These are phyloP conservation scores for Drosophila kanapiae DNA, from an alignment of 1,140 invertebrate species.

Conservation along the genomic window DNA sequence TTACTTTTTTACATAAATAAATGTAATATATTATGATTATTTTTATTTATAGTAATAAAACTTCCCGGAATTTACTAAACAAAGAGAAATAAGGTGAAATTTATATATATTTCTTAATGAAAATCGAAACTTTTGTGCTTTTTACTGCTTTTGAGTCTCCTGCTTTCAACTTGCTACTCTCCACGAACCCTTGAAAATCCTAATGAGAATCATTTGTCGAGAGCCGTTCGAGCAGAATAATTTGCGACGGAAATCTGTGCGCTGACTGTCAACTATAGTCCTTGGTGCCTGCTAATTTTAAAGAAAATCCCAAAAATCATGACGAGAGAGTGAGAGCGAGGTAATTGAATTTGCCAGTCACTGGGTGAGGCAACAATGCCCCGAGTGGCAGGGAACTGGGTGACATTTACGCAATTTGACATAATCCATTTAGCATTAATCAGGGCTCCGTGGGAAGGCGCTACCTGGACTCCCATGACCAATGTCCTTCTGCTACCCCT, in stretches of 20 bases:
- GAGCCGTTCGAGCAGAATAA: conserved; percentile 55
- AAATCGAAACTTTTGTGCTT: neutral
- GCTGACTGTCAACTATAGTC: conserved; percentile 7
- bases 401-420: conserved; percentile 62
- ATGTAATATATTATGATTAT: too few relatives aligned
- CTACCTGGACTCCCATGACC: conserved; percentile 26
- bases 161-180: neutral
- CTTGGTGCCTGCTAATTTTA: conserved; percentile 47
- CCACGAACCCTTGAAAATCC: neutral
- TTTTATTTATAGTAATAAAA: neutral
- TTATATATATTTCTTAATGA: neutral
- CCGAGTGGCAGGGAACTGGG: neutral
- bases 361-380: conserved; percentile 3
- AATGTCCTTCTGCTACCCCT: conserved; percentile 26
- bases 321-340: neutral
- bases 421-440: conserved; percentile 55
- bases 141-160: neutral
- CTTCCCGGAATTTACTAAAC: neutral
- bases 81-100: neutral
- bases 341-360: conserved; percentile 49
- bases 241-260: conserved; percentile 44
- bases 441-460: conserved; percentile 14
- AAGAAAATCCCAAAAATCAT: conserved; percentile 15
- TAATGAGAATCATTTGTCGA: conserved; percentile 70
- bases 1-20: neutral